These are phyloP conservation scores for Drosophila pseudoobscura DNA, from an alignment of 1,140 invertebrate species.

Conservation along the genomic window DNA sequence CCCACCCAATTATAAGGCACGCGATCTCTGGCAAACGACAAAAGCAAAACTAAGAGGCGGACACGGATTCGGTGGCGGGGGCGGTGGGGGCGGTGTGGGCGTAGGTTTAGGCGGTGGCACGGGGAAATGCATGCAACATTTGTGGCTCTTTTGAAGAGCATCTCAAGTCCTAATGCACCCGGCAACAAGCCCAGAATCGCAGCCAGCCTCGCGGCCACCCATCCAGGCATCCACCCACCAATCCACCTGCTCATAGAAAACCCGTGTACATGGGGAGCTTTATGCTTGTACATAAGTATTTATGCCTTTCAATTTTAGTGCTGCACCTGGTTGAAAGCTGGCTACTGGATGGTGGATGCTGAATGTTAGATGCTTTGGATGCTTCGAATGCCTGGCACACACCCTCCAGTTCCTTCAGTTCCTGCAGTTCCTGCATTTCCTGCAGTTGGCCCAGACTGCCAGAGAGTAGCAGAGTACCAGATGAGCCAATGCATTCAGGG, in stretches of 20 bases:
- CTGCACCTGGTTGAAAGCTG: slow-evolving; percentile 26
- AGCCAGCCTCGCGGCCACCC: too few species aligned
- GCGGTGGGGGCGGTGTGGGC: too few species aligned
- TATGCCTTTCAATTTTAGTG: slow-evolving; percentile 46
- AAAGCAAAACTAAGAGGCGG: slow-evolving; percentile 1
- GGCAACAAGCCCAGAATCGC: too few species aligned
- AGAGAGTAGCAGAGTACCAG: slow-evolving; percentile 2
- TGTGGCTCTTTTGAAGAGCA: slow-evolving; percentile 4
- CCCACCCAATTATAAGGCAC: slow-evolving; percentile 3
- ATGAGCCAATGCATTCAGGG: slow-evolving; percentile 35
- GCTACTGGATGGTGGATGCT: not conserved
- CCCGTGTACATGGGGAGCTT: slow-evolving; percentile 13
- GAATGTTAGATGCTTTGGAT: not conserved
- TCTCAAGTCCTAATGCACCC: slow-evolving; percentile 1
- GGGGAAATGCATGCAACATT: not conserved
- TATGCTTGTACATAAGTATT: slow-evolving; percentile 32
- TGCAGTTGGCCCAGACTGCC: too few species aligned
- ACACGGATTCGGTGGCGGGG: not conserved
- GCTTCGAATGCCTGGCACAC: not conserved
- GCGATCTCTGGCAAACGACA: slow-evolving; percentile 1
- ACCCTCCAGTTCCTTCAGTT: too few species aligned
- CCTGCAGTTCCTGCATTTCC: too few species aligned
- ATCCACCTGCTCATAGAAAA: not conserved
- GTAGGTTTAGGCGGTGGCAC: too few species aligned
- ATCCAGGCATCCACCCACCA: not conserved